Percentiles rank a stretch among this genome's conserved stretches.
phyloP scores from a whole-genome alignment of 2,113 vertebrate genomes.

The Microtus ochrogaster region DNA sequence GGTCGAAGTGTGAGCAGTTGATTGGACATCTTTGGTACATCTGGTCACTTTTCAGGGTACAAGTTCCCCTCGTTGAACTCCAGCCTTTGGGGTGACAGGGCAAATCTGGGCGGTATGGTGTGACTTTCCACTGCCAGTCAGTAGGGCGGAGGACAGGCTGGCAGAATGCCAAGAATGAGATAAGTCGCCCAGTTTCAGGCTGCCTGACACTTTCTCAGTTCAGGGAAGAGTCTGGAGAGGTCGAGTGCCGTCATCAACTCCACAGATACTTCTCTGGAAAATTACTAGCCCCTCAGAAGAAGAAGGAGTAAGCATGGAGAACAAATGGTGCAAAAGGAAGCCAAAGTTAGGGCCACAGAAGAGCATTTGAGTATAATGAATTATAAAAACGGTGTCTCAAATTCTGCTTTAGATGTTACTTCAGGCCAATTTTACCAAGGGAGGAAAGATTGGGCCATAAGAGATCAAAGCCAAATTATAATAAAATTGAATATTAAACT shows the following conservation, averaged over 20 bases:
- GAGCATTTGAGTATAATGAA: background rate
- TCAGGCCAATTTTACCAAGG: background rate
- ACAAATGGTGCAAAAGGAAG: background rate
- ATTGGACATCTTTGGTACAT: background rate
- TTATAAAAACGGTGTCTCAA: background rate
- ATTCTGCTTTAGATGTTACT: background rate
- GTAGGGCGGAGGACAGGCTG: conserved; percentile 67
- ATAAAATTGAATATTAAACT: background rate
- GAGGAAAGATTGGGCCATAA: background rate
- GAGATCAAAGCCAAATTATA: background rate
- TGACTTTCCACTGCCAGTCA: conserved; percentile 40
- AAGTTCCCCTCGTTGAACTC: background rate
- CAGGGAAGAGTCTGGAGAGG: background rate
- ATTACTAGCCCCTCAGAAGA: conserved; percentile 45
- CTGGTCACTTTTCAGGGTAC: background rate
- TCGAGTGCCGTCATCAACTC: background rate
- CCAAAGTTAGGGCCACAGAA: background rate
- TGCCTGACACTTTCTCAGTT: conserved; percentile 26
- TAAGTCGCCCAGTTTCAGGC: conserved; percentile 51
- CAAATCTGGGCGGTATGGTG: background rate
- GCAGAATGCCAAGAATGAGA: conserved; percentile 62
- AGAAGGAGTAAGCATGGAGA: background rate
- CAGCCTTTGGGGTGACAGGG: background rate
- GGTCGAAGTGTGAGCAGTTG: background rate
- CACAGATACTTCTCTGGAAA: conserved; percentile 49